A percentile compares a stretch with the other conserved stretches of the same genome.
Conservation (phyloP, 2,113 vertebrate species). For the Trogon surrucura region DNA sequence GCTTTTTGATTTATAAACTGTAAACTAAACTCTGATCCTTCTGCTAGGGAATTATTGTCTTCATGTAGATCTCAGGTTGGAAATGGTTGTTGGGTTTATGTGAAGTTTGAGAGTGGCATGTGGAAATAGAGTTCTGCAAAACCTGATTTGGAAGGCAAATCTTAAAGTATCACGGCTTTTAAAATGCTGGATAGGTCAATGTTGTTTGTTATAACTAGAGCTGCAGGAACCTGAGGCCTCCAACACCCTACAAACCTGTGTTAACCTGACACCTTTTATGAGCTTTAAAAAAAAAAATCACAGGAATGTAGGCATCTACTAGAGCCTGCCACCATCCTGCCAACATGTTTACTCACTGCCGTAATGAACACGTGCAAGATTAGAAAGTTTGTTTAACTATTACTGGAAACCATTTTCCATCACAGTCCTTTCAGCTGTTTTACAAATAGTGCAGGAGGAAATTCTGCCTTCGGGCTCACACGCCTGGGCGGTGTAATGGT, state of each 20-base stretch:
- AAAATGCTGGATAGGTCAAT: background rate
- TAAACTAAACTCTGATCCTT: background rate
- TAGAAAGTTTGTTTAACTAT: background rate
- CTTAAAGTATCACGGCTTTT: background rate
- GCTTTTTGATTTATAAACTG: background rate
- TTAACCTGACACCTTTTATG: background rate
- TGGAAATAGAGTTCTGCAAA: background rate
- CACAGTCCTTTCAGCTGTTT: background rate
- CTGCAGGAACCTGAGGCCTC: background rate
- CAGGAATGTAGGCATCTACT: background rate
- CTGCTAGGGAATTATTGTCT: background rate
- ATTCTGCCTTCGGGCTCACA: background rate
- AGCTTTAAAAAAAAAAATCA: background rate
- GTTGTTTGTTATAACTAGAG: background rate
- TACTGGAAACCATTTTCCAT: background rate
- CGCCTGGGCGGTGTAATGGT: fast-evolving
- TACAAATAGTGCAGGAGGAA: background rate
- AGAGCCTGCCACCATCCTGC: background rate
- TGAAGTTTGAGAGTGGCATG: background rate
- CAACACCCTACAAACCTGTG: background rate
- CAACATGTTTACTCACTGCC: background rate
- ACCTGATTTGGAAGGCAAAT: background rate
- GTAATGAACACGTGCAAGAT: background rate
- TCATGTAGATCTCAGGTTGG: background rate
- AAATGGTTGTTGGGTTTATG: background rate